phyloP scores from a whole-genome alignment of 30 jellyfish, hydroid and myxozoan species.

The Hydra vulgaris region DNA sequence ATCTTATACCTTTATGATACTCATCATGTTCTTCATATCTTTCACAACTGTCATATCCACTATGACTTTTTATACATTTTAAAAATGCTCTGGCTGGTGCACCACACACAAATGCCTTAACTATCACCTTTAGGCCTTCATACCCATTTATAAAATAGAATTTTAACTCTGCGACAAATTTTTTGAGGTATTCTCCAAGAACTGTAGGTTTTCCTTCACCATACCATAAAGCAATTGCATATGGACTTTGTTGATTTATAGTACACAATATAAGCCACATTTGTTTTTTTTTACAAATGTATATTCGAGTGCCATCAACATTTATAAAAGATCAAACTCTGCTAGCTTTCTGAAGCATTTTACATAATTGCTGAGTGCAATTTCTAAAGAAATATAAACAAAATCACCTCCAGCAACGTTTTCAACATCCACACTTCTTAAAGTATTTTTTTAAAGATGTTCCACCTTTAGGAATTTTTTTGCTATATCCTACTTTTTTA shows the following conservation, averaged over 20 bases:
- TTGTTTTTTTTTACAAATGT: neutral
- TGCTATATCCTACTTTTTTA: neutral
- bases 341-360: neutral
- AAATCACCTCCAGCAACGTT: neutral
- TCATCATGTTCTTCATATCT: slow-evolving; percentile 18
- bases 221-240: neutral
- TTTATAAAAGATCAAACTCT: neutral
- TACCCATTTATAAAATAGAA: neutral
- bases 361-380: neutral
- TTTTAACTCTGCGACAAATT: neutral
- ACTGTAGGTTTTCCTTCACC: neutral
- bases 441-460: neutral
- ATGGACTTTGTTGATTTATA: neutral
- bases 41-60: slow-evolving; percentile 18
- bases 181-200: neutral
- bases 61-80: slow-evolving; percentile 1
- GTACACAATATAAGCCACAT: neutral
- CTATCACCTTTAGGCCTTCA: neutral
- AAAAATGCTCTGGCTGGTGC: slow-evolving; percentile 12
- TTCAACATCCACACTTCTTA: neutral
- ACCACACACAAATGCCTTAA: slow-evolving; percentile 7
- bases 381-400: neutral
- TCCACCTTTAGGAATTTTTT: neutral
- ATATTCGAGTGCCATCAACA: neutral
- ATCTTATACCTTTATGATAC: neutral